Evolutionary conservation across 2,888 invertebrate genomes (phyloP).

Genomic region (Belgica antarctica): DNA sequence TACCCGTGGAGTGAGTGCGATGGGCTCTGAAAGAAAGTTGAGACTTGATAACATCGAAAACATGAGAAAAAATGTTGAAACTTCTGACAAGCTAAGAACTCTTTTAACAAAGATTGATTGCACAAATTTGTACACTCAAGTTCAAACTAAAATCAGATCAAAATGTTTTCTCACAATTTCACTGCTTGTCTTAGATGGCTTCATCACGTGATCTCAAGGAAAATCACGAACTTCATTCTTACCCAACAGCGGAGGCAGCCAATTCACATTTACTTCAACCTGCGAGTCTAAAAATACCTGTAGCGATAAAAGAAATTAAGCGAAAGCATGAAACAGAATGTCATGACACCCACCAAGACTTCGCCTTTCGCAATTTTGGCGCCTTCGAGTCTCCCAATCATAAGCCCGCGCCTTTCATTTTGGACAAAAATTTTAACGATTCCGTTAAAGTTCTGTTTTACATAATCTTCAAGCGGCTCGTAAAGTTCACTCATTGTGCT

Average conservation of each 20-base stretch:
- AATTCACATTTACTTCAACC: constrained; percentile 82
- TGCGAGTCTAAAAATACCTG: constrained; percentile 81
- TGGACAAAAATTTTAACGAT: constrained; percentile 72
- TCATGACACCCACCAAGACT: constrained; percentile 62
- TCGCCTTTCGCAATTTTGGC: constrained; percentile 79
- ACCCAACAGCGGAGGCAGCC: constrained; percentile 59
- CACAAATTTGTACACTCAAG: too few species aligned
- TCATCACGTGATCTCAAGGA: too few species aligned
- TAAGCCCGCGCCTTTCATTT: constrained; percentile 78
- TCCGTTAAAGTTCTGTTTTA: constrained; percentile 51
- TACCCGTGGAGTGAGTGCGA: constrained; percentile 23
- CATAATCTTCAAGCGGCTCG: constrained; percentile 54
- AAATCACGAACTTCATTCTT: too few species aligned
- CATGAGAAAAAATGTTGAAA: too few species aligned
- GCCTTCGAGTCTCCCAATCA: constrained; percentile 83
- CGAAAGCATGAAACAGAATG: neutral
- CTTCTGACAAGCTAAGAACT: too few species aligned
- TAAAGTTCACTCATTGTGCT: constrained; percentile 56
- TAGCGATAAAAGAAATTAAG: neutral
- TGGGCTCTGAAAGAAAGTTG: constrained; percentile 31
- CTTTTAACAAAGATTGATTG: too few species aligned
- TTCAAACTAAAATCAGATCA: too few species aligned
- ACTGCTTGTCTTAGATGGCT: too few species aligned
- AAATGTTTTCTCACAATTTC: too few species aligned
- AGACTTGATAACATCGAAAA: too few species aligned